phyloP scores from a whole-genome alignment of 2,113 vertebrate species.

The Dipodomys spectabilis region DNA sequence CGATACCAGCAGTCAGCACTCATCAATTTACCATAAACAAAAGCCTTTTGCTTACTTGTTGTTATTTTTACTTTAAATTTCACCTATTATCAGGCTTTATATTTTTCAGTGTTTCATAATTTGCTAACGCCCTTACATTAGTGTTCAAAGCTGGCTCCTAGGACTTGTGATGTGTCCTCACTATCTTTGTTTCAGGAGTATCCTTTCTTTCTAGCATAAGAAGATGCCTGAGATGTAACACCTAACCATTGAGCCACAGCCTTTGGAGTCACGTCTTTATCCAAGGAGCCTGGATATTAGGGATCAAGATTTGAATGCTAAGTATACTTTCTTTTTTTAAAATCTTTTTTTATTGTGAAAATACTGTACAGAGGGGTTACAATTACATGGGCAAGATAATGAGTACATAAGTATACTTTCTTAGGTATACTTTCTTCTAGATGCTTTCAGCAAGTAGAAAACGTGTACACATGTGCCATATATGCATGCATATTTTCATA shows the following conservation, averaged over 20 bases:
- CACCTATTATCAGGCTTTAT: not conserved
- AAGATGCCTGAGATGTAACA: not conserved
- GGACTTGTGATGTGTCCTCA: not conserved
- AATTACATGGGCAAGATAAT: too few relatives aligned
- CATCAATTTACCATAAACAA: not conserved
- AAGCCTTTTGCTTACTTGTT: not conserved
- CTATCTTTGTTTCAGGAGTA: not conserved
- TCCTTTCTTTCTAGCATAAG: conserved; percentile 27
- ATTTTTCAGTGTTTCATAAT: not conserved
- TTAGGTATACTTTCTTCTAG: not conserved
- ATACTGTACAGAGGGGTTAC: too few relatives aligned
- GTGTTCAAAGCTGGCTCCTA: not conserved
- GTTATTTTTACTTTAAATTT: not conserved
- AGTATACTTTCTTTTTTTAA: not conserved
- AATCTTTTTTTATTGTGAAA: too few relatives aligned
- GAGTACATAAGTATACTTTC: not conserved
- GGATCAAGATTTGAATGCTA: not conserved
- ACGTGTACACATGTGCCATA: not conserved
- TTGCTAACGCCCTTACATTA: not conserved
- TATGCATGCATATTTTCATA: not conserved
- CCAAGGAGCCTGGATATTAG: not conserved
- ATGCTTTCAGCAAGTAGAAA: not conserved
- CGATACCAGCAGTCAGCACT: not conserved
- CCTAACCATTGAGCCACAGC: not conserved
- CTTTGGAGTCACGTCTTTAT: not conserved